Percentiles rank a stretch among this genome's conserved stretches.
Conservation (phyloP, 2,113 vertebrate genomes). For the Loxodonta africana region DNA sequence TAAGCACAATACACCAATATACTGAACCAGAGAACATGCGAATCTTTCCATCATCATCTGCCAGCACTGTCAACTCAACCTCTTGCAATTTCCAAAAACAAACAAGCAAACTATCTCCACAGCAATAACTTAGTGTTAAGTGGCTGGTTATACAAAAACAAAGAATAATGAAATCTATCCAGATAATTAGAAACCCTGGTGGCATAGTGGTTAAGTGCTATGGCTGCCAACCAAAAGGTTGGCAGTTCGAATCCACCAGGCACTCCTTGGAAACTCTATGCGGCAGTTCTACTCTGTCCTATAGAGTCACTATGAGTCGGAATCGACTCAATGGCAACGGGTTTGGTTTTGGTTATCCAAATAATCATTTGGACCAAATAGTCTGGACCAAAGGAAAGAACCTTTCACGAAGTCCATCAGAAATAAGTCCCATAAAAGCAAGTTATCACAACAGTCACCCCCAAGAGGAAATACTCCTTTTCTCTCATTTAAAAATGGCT, state of each 20-base stretch:
- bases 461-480: not conserved
- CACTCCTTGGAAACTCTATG: no score
- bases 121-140: constrained; percentile 23
- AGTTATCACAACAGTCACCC: constrained; percentile 16
- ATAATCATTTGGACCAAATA: not conserved
- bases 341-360: no score
- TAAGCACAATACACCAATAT: not conserved
- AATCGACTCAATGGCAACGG: no score
- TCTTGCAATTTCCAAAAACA: constrained; percentile 18
- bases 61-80: not conserved
- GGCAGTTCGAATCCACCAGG: no score
- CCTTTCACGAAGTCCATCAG: not conserved
- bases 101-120: constrained; percentile 23
- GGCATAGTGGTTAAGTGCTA: no score
- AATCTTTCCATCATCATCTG: not conserved
- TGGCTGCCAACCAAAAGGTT: no score
- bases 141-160: constrained; percentile 34
- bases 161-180: constrained; percentile 1
- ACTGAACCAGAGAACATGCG: not conserved
- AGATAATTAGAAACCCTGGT: not conserved
- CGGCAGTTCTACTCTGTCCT: no score
- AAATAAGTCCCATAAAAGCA: not conserved
- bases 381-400: not conserved
- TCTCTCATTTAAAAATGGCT: constrained; percentile 29
- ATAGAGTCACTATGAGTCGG: no score